Evolutionary conservation across 2,888 invertebrate species (phyloP).

Genomic region (Parnassius smintheus): DNA sequence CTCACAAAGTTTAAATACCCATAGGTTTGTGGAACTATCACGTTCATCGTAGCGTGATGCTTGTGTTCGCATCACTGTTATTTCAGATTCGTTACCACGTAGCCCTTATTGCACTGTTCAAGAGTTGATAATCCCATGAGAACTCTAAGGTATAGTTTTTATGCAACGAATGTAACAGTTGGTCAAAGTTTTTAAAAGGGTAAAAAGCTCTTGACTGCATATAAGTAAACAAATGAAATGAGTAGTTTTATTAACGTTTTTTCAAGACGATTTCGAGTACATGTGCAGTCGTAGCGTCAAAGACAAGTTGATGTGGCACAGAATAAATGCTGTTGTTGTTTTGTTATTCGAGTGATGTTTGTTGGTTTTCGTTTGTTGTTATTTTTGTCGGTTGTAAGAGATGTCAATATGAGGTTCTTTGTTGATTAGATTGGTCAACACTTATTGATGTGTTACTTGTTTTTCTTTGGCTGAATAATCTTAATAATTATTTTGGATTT

Average conservation of each 20-base stretch:
- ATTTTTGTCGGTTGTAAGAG: constrained; percentile 24
- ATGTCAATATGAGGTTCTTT: constrained; percentile 1
- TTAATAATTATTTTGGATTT: too few species aligned
- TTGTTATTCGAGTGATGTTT: constrained; percentile 29
- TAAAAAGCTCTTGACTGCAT: constrained; percentile 32
- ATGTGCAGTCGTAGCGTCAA: constrained; percentile 30
- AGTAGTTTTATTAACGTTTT: constrained; percentile 30
- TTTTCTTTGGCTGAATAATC: neutral
- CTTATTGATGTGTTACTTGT: too few species aligned
- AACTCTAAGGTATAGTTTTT: neutral
- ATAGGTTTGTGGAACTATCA: constrained; percentile 35
- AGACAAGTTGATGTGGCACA: constrained; percentile 29
- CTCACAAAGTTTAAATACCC: constrained; percentile 37
- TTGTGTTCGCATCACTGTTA: constrained; percentile 23
- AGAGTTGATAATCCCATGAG: constrained; percentile 18
- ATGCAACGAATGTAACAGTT: constrained; percentile 23
- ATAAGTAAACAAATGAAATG: constrained; percentile 32
- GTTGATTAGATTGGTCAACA: neutral
- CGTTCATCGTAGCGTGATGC: constrained; percentile 33
- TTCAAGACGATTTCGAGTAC: constrained; percentile 30
- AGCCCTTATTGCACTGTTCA: constrained; percentile 19
- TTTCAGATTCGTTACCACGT: constrained; percentile 27
- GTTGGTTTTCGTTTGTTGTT: constrained; percentile 27
- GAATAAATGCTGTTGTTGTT: constrained; percentile 31
- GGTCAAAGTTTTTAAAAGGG: constrained; percentile 26